Evolutionary conservation across 2,797 vertebrate species (phyloP), one percentile per base, ranked within the genome.

Genomic region (Phataginus tricuspis): DNA sequence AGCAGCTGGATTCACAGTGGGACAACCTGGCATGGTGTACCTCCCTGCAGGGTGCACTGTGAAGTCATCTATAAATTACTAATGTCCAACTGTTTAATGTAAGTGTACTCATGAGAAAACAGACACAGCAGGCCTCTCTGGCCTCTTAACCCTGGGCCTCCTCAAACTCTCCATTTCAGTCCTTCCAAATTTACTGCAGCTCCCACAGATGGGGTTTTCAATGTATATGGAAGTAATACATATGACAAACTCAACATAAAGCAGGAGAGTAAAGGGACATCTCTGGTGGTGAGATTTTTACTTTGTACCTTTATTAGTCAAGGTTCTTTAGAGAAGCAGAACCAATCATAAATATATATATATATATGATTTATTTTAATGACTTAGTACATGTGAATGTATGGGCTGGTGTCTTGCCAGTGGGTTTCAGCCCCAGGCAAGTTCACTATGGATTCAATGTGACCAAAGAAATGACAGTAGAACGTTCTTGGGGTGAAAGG

Each of bases 171-270:
- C 51, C 51, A 18, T 42, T 45, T 69, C 63, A 34, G 39, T 7
- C 53, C 57, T 64, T 69, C 31, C 59, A 3, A 3, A 45, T 59
- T 69, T 14, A 37, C 7, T 23, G 64, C 31, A 49, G 5, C 37
- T 90, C 64, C 75, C 78, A 23, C 42, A 23, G 66, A 49, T 39
- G 66, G n/a, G n/a, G n/a, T 83, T 37, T 39, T 31, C 53, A 4
- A 16, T 21, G 7, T 31, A 4, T 8, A 2, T 1, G 12, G 25
- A 49, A 3, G 8, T 11, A 27, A 51, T 4, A 51, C 16, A 0
- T 25, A 18, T 2, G 15, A 53, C n/a, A 34, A 18, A 8, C 3
- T n/a, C 7, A 49, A 12, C 37, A 42, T n/a, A 45, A 57, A 57
- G 49, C 37, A 9, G 51, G 19, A 71, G 19, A 18, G 37, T 42